A percentile compares a stretch with the other conserved stretches of the same genome.
phyloP scores from a whole-genome alignment of 2,888 invertebrate genomes.

The Conus canariensis region DNA sequence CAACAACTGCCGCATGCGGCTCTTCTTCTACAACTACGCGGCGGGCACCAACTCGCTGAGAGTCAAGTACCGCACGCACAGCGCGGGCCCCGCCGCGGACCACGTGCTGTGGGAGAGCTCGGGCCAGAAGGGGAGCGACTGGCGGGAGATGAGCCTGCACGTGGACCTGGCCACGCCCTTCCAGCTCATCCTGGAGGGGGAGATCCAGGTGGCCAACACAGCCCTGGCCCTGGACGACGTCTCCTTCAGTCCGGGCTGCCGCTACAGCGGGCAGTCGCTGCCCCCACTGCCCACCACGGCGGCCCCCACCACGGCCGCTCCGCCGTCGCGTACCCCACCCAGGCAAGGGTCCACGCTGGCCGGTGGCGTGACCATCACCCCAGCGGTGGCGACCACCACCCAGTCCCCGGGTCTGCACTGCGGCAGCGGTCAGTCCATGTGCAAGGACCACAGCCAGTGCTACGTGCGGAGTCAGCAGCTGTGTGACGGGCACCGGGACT shows the following conservation, averaged over 20 bases:
- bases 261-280: constrained; percentile 47
- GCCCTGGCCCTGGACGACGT: constrained; percentile 57
- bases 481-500: constrained; percentile 56
- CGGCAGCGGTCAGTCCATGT: constrained; percentile 34
- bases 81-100: constrained; percentile 3
- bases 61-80: constrained; percentile 37
- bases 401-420: constrained; percentile 4
- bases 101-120: constrained; percentile 26
- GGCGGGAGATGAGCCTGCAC: neutral
- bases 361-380: neutral
- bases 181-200: constrained; percentile 70
- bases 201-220: constrained; percentile 61
- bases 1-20: constrained; percentile 61
- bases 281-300: constrained; percentile 38
- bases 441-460: constrained; percentile 56
- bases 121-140: constrained; percentile 26
- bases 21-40: constrained; percentile 75
- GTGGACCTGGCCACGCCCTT: constrained; percentile 53
- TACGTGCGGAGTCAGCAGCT: constrained; percentile 47
- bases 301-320: neutral
- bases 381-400: neutral
- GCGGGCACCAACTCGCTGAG: constrained; percentile 27
- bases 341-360: neutral
- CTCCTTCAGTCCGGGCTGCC: constrained; percentile 71
- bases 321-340: neutral